Conservation (phyloP, 2,113 vertebrate species). For the Mormoops blainvillei region DNA sequence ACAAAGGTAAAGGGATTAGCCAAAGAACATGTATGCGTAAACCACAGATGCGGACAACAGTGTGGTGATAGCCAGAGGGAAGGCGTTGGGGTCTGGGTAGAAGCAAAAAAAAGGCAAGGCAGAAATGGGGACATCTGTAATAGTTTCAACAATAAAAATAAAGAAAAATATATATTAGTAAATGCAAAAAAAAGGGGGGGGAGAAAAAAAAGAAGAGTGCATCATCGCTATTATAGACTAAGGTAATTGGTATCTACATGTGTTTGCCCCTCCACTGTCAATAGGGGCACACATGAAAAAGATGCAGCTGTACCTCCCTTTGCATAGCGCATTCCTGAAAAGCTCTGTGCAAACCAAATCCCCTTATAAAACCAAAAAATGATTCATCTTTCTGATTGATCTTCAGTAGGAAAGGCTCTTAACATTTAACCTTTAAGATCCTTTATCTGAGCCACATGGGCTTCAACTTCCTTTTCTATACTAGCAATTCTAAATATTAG, state of each 20-base stretch:
- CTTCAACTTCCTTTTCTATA: not conserved
- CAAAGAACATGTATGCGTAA: too few species aligned
- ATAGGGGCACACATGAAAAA: not conserved
- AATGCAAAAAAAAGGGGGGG: too few species aligned
- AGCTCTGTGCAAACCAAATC: constrained; percentile 51
- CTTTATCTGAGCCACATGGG: not conserved
- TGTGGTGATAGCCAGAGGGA: too few species aligned
- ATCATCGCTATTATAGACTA: constrained; percentile 50
- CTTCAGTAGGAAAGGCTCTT: constrained; percentile 18
- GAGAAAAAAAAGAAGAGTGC: constrained; percentile 22
- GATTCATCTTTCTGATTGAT: constrained; percentile 44
- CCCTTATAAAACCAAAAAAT: constrained; percentile 33
- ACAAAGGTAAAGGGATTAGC: too few species aligned
- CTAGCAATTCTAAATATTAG: not conserved
- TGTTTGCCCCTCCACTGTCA: constrained; percentile 13
- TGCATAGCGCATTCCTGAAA: constrained; percentile 27
- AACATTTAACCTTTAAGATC: constrained; percentile 40
- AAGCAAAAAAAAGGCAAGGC: too few species aligned
- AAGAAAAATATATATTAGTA: too few species aligned
- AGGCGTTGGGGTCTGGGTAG: too few species aligned
- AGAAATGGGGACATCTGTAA: too few species aligned
- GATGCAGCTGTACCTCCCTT: not conserved
- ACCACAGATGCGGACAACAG: too few species aligned
- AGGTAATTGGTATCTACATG: constrained; percentile 61
- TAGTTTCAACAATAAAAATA: too few species aligned